phyloP scores from a whole-genome alignment of 2,888 invertebrate species.

The Patella pellucida region DNA sequence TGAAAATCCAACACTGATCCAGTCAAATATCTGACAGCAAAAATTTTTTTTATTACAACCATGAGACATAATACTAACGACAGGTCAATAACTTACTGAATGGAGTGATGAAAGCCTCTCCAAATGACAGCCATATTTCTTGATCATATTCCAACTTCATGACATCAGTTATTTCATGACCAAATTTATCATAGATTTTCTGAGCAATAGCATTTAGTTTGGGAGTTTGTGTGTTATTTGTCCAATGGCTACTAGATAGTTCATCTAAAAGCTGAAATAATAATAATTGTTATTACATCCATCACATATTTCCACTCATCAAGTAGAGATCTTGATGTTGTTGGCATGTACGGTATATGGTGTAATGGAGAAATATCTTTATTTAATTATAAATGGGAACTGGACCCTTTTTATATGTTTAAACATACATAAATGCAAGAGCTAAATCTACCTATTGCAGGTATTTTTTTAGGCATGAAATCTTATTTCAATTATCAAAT shows the following conservation, averaged over 20 bases:
- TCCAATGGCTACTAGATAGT: conserved; percentile 44
- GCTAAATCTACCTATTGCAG: no score
- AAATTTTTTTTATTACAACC: no score
- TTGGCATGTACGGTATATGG: neutral
- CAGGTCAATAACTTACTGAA: conserved; percentile 56
- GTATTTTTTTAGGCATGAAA: no score
- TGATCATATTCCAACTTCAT: conserved; percentile 50
- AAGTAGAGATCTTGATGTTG: neutral
- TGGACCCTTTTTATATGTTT: no score
- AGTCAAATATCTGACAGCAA: no score
- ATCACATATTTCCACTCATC: neutral
- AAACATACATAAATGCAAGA: no score
- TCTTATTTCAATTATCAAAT: no score
- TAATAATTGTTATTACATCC: neutral
- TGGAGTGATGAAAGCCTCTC: conserved; percentile 67
- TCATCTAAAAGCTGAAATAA: conserved; percentile 65
- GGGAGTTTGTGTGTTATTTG: conserved; percentile 50
- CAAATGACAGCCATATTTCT: conserved; percentile 68
- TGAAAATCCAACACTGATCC: no score
- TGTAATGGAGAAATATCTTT: no score
- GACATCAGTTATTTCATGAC: conserved; percentile 63
- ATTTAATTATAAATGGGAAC: no score
- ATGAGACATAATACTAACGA: no score
- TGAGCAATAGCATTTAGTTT: conserved; percentile 62
- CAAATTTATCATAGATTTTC: conserved; percentile 61